Evolutionary conservation across 2,113 vertebrate species (phyloP).

Genomic region (Dinomys branickii): DNA sequence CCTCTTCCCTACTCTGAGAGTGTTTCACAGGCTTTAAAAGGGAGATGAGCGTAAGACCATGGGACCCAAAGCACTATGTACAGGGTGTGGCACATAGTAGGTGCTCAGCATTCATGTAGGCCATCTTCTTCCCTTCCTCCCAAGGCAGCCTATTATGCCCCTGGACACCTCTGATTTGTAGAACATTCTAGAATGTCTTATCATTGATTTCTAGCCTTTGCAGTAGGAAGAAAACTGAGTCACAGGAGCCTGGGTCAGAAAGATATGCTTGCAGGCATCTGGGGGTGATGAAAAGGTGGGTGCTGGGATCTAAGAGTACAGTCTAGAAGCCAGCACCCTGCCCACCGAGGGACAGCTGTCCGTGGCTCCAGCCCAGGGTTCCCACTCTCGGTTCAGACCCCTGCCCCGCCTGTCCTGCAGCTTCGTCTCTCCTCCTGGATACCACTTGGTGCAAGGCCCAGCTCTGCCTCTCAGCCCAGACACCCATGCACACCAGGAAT

Average conservation of each 20-base stretch:
- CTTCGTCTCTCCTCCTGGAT: neutral
- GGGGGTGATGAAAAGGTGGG: neutral
- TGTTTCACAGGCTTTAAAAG: neutral
- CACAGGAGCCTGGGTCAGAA: neutral
- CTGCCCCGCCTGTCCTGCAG: neutral
- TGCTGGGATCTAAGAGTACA: neutral
- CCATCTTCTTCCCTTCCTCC: neutral
- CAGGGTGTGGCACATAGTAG: neutral
- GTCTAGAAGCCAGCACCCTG: neutral
- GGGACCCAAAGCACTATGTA: neutral
- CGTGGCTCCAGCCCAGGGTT: neutral
- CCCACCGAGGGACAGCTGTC: neutral
- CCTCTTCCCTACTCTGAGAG: neutral
- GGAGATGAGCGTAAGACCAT: neutral
- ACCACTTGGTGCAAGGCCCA: neutral
- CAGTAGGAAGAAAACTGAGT: neutral
- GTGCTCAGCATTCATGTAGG: accelerated
- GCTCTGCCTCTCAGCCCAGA: neutral
- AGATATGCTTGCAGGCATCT: neutral
- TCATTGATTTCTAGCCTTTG: neutral
- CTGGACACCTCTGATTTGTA: neutral
- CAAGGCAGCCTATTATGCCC: neutral
- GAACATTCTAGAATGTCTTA: neutral
- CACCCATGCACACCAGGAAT: neutral
- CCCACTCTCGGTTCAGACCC: neutral